Conservation (phyloP, 2,797 vertebrate species). For the Sciaenops ocellatus region DNA sequence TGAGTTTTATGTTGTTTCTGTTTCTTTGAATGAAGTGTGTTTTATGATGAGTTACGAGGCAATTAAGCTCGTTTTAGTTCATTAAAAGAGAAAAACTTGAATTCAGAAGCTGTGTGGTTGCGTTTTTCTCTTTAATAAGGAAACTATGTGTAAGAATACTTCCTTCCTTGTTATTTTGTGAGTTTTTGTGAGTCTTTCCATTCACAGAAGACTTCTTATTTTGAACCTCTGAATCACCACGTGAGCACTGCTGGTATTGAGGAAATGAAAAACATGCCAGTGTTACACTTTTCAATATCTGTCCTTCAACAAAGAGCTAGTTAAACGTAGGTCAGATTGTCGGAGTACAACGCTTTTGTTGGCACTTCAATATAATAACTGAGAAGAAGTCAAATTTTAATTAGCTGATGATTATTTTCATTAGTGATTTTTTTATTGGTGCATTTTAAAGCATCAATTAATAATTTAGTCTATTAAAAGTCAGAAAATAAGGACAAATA, state of each 20-base stretch:
- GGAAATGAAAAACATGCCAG: slow-evolving; percentile 2
- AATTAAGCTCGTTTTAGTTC: too few species aligned
- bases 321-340: not conserved
- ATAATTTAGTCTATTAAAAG: not conserved
- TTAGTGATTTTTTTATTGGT: not conserved
- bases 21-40: too few species aligned
- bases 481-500: not conserved
- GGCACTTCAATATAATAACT: not conserved
- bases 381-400: too few species aligned
- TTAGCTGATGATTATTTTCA: too few species aligned
- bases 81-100: too few species aligned
- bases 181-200: too few species aligned
- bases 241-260: not conserved
- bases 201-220: not conserved
- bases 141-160: too few species aligned
- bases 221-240: slow-evolving; percentile 5
- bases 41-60: too few species aligned
- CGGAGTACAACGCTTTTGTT: not conserved
- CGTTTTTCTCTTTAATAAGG: too few species aligned
- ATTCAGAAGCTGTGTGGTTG: too few species aligned
- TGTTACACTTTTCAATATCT: not conserved
- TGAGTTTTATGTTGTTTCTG: too few species aligned
- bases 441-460: not conserved
- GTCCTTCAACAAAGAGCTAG: not conserved
- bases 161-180: too few species aligned